Base-by-base conservation (phyloP, 2,113 vertebrate species). In the Epinephelus moara region DNA sequence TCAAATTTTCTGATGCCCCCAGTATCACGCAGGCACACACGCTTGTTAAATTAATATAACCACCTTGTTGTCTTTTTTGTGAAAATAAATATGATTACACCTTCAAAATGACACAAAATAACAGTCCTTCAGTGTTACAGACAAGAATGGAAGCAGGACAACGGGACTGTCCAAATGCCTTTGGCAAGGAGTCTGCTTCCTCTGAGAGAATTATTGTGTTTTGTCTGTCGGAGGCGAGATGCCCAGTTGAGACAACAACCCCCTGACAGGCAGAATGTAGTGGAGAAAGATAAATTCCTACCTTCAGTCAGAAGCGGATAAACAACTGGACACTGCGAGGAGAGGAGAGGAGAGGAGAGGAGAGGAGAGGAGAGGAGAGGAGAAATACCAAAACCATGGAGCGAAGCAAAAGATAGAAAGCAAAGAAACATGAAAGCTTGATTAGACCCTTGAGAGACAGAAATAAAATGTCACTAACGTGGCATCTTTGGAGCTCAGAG, bases 391-490 rank as follows among this genome's bases (percentile, higher is more conserved):
- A 75, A 71, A 63, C 78, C 64, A 71, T 21, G 15, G 56, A 68
- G 76, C 30, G 62, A 70, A 53, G 78, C 18, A 21, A 59, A 69
- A 86, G 70, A 82, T 21, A 52, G 70, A 80, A 71, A 78, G 73
- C 56, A 63, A 61, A 88, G 75, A 81, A 71, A 89, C 66, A 66
- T 75, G 74, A 85, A 69, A 81, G 68, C 81, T 86, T 93, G 88
- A 90, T 93, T 86, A 80, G 73, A 57, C 67, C 50, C 72, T 88
- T 90, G 62, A 69, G 73, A 83, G 70, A 77, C 53, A 4, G 42
- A 70, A 23, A 50, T 47, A 42, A 52, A 69, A 71, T 27, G 25
- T 77, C 45, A 37, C 23, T 45, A 23, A 70, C 64, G 56, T 4
- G 47, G 37, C 33, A 53, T 67, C 33, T 70, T 60, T 37, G 69